phyloP scores from a whole-genome alignment of 2,113 vertebrate genomes.

The Lonchura striata region DNA sequence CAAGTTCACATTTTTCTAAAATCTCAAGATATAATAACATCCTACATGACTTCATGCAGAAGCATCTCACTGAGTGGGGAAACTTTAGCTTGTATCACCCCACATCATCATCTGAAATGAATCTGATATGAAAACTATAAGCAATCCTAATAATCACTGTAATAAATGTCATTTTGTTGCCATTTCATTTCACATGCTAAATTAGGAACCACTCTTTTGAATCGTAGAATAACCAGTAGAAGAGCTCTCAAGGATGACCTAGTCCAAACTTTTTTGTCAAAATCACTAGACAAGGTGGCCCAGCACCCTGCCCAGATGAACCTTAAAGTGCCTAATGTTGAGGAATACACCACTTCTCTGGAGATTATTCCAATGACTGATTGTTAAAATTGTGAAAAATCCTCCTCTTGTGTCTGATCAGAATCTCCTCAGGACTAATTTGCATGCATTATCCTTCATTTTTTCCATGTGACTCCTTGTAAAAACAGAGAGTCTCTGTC shows the following conservation, averaged over 20 bases:
- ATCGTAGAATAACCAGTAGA: not conserved
- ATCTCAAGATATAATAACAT: not conserved
- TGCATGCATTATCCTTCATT: not conserved
- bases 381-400: not conserved
- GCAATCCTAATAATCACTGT: not conserved
- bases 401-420: not conserved
- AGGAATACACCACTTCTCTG: not conserved
- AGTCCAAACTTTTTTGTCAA: not conserved
- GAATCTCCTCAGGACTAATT: not conserved
- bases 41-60: not conserved
- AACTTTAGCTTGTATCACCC: rapidly evolving
- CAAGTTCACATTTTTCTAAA: not conserved
- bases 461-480: not conserved
- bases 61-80: not conserved
- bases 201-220: not conserved
- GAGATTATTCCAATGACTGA: not conserved
- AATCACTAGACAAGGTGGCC: not conserved
- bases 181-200: not conserved
- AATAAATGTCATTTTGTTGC: not conserved
- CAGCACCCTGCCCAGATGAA: not conserved
- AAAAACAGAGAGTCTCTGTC: not conserved
- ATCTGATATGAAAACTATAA: not conserved
- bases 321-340: not conserved
- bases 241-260: not conserved
- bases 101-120: not conserved